These are phyloP conservation scores for Mesorhabditis spiculigera DNA, from an alignment of 2,888 invertebrate genomes.

Conservation along the genomic window DNA sequence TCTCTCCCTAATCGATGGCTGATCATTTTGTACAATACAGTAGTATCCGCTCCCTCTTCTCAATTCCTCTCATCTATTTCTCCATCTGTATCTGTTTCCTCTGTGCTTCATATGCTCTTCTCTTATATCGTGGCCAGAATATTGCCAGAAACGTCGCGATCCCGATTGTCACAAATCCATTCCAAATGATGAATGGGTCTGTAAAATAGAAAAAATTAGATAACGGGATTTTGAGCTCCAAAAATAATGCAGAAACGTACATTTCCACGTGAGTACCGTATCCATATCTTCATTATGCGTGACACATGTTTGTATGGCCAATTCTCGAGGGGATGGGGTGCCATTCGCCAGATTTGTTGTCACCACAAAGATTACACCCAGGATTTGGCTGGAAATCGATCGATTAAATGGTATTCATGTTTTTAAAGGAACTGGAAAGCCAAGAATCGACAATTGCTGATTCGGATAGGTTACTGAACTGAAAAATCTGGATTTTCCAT, in stretches of 20 bases:
- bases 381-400: constrained; percentile 41
- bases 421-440: too few species aligned
- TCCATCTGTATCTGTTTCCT: not conserved
- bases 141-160: constrained; percentile 29
- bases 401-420: too few species aligned
- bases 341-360: constrained; percentile 39
- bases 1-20: too few species aligned
- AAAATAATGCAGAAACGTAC: too few species aligned
- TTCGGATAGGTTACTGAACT: too few species aligned
- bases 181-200: constrained; percentile 49
- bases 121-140: constrained; percentile 48
- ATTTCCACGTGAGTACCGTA: constrained; percentile 44
- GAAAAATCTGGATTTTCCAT: too few species aligned
- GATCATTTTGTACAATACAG: too few species aligned
- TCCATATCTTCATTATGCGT: constrained; percentile 27
- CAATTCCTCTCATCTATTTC: not conserved
- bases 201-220: too few species aligned
- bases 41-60: not conserved
- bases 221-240: too few species aligned
- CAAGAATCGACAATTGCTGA: too few species aligned
- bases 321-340: constrained; percentile 31
- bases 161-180: constrained; percentile 24
- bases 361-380: constrained; percentile 48
- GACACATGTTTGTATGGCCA: constrained; percentile 47
- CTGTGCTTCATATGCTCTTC: constrained; percentile 39